Evolutionary conservation across 2,113 vertebrate species (phyloP), one percentile per base, ranked within the genome.

Genomic region (Neomonachus schauinslandi): DNA sequence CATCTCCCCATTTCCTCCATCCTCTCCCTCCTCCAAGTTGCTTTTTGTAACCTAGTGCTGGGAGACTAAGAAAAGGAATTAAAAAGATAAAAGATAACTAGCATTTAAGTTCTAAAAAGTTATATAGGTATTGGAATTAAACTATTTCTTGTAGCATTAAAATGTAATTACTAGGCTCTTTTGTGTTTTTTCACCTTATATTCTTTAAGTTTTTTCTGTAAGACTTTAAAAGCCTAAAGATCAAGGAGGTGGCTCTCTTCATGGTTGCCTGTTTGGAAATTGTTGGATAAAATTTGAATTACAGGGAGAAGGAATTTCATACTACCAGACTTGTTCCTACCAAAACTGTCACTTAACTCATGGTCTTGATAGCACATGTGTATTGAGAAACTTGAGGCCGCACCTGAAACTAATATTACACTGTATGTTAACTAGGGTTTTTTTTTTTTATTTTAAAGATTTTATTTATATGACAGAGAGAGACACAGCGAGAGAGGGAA

Each of bases 231-330:
- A 91, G 14, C 39, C 81, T 91, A 31, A 84, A 59, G 49, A 57
- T 24, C 31, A 85, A 9, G 8, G 71, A 84, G 28, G 21, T 84
- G 12, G 21, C 49, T 83, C 8, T 74, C 57, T 81, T 89, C 59
- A 5, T 94, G 49, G 21, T 65, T 83, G 46, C 10, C 79, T 89
- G 4, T 89, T 46, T 84, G 46, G n/a, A 91, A 84, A 84, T 39
- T 91, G 28, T 76, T 12, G 15, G 57, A n/a, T 61, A 94, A 93
- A 91, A 91, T 81, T 76, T 76, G 49, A 93, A 65, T 96, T 33
- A 69, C 31, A 69, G 53, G 51, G 76, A 81, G 31, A 79, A 84
- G 63, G 57, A 90, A 93, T 81, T 95, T 92, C 65, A 57, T 97
- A n/a, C 3, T 80, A n/a, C 2, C 6, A 80, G 49, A 15, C 14